Evolutionary conservation across 2,888 invertebrate genomes (phyloP), one percentile per base, ranked within the genome.

Genomic region (Automeris io): DNA sequence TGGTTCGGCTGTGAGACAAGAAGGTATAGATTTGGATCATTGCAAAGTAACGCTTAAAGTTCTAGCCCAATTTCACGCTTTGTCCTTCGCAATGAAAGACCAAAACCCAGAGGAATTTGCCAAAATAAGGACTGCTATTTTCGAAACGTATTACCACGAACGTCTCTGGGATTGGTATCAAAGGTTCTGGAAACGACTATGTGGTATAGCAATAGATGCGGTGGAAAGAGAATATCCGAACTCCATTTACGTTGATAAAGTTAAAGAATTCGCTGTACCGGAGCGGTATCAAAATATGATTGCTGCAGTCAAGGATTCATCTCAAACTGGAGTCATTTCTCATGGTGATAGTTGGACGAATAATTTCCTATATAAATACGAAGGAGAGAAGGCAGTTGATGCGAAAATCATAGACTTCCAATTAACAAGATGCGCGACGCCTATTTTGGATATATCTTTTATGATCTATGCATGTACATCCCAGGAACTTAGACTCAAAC

Each of bases 281-380:
- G 86, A 88, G 18, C 64, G 87, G 0, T 88, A 88, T 31, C 76
- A 85, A 37, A 86, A 83, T 33, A 70, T 88, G 69, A 67, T 82
- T 1, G 65, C 71, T 7, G 81, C 88, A 0, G 80, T 77, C 0
- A 59, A 77, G 0, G 49, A 62, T 1, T 69, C 73, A 1, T 55
- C 60, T 11, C 72, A 74, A 13, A 71, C 86, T n/a, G 83, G 89
- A 0, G 90, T 91, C 0, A 88, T 93, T 18, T 89, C 88, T 0
- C 93, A 93, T 41, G 93, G 93, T 0, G 93, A 94, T 60, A 89
- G 90, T 24, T 93, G 93, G 93, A 88, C 90, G 0, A 92, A 91
- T n/a, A 93, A 94, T 61, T 93, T 93, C 49, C 62, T 93, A 0
- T 88, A 88, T 5, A 87, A 88, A 49, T 73, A 83, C 36, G 47